Percentiles rank a stretch among this genome's conserved stretches.
These are phyloP conservation scores for Lampris megalopsis DNA, from an alignment of 2,113 vertebrate species.

Conservation along the genomic window DNA sequence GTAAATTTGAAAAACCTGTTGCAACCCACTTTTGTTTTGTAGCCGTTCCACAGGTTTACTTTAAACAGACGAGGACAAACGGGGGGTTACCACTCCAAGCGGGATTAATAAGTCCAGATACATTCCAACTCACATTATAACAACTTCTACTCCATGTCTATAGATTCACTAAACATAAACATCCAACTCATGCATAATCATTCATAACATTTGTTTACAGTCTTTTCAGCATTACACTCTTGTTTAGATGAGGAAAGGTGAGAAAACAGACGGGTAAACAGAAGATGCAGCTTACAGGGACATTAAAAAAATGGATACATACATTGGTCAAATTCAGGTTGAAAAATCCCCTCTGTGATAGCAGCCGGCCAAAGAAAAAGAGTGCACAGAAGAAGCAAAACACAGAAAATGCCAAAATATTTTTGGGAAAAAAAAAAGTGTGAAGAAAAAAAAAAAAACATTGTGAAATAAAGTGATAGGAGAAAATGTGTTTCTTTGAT, in stretches of 20 bases:
- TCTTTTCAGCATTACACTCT: too few species aligned
- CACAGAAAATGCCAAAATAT: constrained; percentile 17
- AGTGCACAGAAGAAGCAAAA: constrained; percentile 23
- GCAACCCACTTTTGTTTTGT: background rate
- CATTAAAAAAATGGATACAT: constrained; percentile 59
- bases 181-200: constrained; percentile 15
- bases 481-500: background rate
- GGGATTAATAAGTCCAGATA: constrained; percentile 12
- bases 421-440: constrained; percentile 17
- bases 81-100: constrained; percentile 6
- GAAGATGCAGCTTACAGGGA: background rate
- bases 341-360: constrained; percentile 78
- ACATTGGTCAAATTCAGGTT: constrained; percentile 78
- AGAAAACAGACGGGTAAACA: background rate
- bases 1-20: background rate
- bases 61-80: constrained; percentile 41
- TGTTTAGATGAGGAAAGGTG: too few species aligned
- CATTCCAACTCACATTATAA: too few species aligned
- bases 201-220: too few species aligned
- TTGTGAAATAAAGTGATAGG: constrained; percentile 1
- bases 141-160: too few species aligned
- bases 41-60: constrained; percentile 12
- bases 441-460: background rate
- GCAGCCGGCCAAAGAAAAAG: constrained; percentile 55
- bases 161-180: background rate